Evolutionary conservation across 2,797 vertebrate genomes (phyloP).

Genomic region (Avahi laniger): DNA sequence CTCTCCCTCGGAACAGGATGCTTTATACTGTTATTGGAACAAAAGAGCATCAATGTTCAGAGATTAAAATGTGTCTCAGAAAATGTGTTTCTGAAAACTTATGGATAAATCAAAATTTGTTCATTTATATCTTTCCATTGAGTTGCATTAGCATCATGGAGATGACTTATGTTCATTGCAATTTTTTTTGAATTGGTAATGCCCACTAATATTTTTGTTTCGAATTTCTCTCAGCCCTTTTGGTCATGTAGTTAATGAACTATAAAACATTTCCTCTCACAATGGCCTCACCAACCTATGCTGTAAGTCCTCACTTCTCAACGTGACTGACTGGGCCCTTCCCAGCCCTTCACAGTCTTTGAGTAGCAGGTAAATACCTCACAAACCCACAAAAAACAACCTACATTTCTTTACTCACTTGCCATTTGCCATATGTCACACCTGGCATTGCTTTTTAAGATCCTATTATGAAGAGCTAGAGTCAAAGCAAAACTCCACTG

Average conservation of each 20-base stretch:
- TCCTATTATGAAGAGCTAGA: background rate
- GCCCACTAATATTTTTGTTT: conserved; percentile 27
- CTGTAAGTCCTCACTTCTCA: background rate
- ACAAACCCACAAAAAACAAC: background rate
- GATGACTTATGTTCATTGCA: conserved; percentile 24
- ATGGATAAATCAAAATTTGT: conserved; percentile 24
- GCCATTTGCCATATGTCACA: background rate
- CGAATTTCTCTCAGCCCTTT: background rate
- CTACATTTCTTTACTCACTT: background rate
- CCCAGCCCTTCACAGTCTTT: background rate
- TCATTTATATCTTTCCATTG: conserved; percentile 50
- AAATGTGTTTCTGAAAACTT: conserved; percentile 36
- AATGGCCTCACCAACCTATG: background rate
- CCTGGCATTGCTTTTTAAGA: background rate
- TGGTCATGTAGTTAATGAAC: background rate
- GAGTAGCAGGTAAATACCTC: background rate
- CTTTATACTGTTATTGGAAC: background rate
- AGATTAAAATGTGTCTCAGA: conserved; percentile 52
- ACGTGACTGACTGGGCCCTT: background rate
- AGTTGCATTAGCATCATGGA: conserved; percentile 53
- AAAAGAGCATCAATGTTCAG: background rate
- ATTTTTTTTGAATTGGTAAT: background rate
- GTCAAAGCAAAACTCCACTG: background rate
- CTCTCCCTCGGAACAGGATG: background rate
- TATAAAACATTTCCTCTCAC: background rate